phyloP scores from a whole-genome alignment of 1,140 invertebrate species.

The Diploscapter pachys region DNA sequence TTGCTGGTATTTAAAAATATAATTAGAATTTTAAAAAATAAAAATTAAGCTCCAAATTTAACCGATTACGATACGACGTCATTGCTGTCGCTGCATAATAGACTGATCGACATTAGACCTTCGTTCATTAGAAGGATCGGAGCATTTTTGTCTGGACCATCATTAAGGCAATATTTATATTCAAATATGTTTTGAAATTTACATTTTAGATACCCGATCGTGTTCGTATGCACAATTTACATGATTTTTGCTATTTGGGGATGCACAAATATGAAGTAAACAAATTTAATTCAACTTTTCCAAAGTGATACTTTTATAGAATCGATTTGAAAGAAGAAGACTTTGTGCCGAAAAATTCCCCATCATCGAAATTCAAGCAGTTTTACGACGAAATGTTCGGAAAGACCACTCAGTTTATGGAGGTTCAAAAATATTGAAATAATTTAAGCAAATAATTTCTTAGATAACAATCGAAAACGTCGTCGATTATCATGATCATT shows the following conservation, averaged over 20 bases:
- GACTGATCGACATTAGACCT: constrained; percentile 27
- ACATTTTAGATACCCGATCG: constrained; percentile 31
- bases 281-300: neutral
- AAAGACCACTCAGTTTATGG: constrained; percentile 24
- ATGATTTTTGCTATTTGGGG: constrained; percentile 35
- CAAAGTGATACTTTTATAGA: neutral
- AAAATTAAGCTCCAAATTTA: constrained; percentile 27
- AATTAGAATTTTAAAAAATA: neutral
- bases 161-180: too few species aligned
- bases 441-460: too few species aligned
- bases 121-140: constrained; percentile 23
- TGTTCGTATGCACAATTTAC: constrained; percentile 33
- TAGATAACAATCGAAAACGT: constrained; percentile 19
- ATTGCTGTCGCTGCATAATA: constrained; percentile 32
- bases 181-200: too few species aligned
- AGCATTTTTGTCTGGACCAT: constrained; percentile 17
- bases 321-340: constrained; percentile 32
- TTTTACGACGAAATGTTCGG: constrained; percentile 26
- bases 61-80: constrained; percentile 22
- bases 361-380: constrained; percentile 17
- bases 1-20: constrained; percentile 20
- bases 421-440: neutral
- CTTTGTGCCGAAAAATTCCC: constrained; percentile 20
- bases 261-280: constrained; percentile 17
- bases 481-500: constrained; percentile 31